A percentile compares a stretch with the other conserved stretches of the same genome.
Conservation (phyloP, 2,113 vertebrate species). For the Ciconia maguari region DNA sequence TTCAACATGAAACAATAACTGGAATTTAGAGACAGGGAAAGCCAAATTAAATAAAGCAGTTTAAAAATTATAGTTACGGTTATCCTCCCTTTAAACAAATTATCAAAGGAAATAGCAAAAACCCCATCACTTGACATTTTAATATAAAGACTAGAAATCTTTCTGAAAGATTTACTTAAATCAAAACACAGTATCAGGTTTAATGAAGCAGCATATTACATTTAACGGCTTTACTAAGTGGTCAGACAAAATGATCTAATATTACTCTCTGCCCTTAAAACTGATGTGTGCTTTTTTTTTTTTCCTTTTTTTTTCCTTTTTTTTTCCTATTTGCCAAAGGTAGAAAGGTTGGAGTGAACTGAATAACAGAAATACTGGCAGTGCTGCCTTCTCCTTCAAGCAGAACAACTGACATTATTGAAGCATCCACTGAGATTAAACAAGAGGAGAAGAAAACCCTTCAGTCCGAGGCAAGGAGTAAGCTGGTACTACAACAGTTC, state of each 20-base stretch:
- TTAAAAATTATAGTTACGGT: neutral
- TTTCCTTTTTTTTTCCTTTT: too few relatives aligned
- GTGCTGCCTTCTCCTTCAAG: neutral
- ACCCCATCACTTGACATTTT: neutral
- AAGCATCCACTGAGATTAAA: neutral
- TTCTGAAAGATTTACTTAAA: neutral
- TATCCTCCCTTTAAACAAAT: neutral
- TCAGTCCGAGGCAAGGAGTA: neutral
- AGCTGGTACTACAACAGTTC: neutral
- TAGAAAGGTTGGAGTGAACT: neutral
- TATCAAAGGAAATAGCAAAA: neutral
- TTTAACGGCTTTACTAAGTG: neutral
- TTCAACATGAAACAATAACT: constrained; percentile 15
- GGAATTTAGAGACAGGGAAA: constrained; percentile 10
- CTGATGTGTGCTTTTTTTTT: neutral
- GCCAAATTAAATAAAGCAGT: constrained; percentile 31
- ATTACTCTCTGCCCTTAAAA: neutral
- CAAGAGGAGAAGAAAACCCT: neutral
- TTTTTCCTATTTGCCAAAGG: neutral
- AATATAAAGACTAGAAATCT: neutral
- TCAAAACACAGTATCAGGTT: neutral
- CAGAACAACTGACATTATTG: neutral
- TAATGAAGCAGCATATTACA: neutral
- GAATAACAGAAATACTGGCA: neutral
- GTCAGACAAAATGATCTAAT: neutral